A percentile compares a stretch with the other conserved stretches of the same genome.
phyloP scores from a whole-genome alignment of 2,888 invertebrate genomes.

The Cylloceria caligata region DNA sequence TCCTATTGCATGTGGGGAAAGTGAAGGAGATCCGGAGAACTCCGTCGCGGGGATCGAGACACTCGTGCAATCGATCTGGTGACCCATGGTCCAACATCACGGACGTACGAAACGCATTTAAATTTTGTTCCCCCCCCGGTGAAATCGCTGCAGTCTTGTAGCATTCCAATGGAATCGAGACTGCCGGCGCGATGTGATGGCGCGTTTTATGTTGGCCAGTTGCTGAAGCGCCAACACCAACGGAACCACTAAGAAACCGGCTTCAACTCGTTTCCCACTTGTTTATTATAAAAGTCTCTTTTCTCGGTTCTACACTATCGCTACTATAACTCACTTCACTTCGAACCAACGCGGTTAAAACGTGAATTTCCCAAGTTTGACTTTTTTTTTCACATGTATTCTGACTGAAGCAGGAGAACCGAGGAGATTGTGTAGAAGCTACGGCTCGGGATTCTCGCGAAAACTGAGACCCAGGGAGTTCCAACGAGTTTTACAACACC shows the following conservation, averaged over 20 bases:
- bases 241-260: constrained; percentile 53
- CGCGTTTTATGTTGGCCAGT: constrained; percentile 22
- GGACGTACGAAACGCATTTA: constrained; percentile 66
- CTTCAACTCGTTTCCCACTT: constrained; percentile 11
- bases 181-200: constrained; percentile 30
- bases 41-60: constrained; percentile 24
- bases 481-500: constrained; percentile 39
- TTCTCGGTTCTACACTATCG: neutral
- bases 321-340: constrained; percentile 34
- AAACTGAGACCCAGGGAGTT: constrained; percentile 28
- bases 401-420: neutral
- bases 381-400: neutral
- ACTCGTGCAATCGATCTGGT: constrained; percentile 44
- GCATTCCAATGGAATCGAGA: constrained; percentile 47
- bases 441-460: constrained; percentile 21
- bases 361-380: neutral
- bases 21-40: constrained; percentile 41
- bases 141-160: constrained; percentile 70
- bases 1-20: constrained; percentile 41
- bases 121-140: constrained; percentile 72
- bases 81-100: constrained; percentile 25
- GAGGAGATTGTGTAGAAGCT: constrained; percentile 7
- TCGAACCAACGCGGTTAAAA: constrained; percentile 20
- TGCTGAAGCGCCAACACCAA: constrained; percentile 24
- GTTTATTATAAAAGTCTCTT: constrained; percentile 17